These are phyloP conservation scores for Nymphalis polychloros DNA, from an alignment of 2,888 invertebrate genomes.

Conservation along the genomic window DNA sequence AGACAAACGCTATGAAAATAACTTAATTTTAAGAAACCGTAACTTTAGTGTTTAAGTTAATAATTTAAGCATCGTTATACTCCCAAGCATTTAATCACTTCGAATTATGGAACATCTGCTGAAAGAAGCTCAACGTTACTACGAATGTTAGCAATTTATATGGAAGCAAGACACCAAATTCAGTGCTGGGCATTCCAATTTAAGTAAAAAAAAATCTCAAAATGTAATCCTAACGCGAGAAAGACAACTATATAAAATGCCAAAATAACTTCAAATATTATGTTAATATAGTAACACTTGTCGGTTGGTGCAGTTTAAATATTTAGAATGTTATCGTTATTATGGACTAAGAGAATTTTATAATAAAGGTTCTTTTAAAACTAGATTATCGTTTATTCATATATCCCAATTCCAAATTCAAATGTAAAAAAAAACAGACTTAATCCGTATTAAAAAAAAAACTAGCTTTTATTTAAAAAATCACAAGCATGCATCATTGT, in stretches of 20 bases:
- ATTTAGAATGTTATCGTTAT: slow-evolving; percentile 62
- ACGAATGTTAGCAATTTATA: slow-evolving; percentile 10
- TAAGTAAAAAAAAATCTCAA: slow-evolving; percentile 45
- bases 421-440: not conserved
- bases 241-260: slow-evolving; percentile 58
- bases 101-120: slow-evolving; percentile 38
- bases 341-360: slow-evolving; percentile 68
- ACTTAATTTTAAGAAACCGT: slow-evolving; percentile 72
- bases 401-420: not conserved
- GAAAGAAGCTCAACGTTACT: slow-evolving; percentile 27
- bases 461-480: slow-evolving; percentile 13
- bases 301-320: slow-evolving; percentile 55
- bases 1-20: slow-evolving; percentile 56
- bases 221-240: slow-evolving; percentile 49
- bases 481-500: slow-evolving; percentile 27
- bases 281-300: slow-evolving; percentile 48
- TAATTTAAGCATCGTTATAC: slow-evolving; percentile 59
- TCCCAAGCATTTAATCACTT: slow-evolving; percentile 69
- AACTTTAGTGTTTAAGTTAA: slow-evolving; percentile 71
- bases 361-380: slow-evolving; percentile 66
- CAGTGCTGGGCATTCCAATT: slow-evolving; percentile 76
- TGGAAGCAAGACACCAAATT: slow-evolving; percentile 27
- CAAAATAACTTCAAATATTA: slow-evolving; percentile 46
- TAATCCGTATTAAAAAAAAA: not conserved
- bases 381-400: slow-evolving; percentile 12